phyloP scores from a whole-genome alignment of 2,113 vertebrate genomes.

The Emydura subglobosa region DNA sequence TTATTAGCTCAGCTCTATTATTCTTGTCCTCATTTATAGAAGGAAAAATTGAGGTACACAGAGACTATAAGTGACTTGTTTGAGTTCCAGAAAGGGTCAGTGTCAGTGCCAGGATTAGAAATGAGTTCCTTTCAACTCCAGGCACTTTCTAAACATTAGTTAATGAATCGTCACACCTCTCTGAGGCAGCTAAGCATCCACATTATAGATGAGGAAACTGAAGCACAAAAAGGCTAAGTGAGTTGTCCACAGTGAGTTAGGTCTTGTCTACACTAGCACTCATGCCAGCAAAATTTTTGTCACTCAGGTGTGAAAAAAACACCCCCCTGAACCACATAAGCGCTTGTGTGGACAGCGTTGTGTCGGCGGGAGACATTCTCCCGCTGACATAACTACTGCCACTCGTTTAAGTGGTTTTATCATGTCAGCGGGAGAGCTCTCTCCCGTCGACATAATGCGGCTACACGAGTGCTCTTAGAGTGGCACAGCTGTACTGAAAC shows the following conservation, averaged over 20 bases:
- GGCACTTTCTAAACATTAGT: not conserved
- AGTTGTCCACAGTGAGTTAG: not conserved
- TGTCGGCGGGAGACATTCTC: no score
- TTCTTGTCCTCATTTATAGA: not conserved
- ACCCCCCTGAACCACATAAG: no score
- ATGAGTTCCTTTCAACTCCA: not conserved
- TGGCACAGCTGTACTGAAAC: no score
- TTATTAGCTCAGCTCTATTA: not conserved
- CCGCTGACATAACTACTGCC: no score
- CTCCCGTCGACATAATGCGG: no score
- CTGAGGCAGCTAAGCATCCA: not conserved
- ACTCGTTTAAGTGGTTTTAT: no score
- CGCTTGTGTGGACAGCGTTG: no score
- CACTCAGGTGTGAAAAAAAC: no score
- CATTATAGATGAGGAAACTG: not conserved
- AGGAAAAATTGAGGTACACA: not conserved
- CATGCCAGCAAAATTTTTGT: no score
- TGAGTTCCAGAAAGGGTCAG: not conserved
- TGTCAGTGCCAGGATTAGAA: not conserved
- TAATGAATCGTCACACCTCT: not conserved
- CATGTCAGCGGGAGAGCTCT: no score
- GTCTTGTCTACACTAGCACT: no score
- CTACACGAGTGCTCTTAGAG: no score
- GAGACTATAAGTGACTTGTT: not conserved
- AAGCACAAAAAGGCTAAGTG: not conserved